Conservation (phyloP, 2,797 vertebrate genomes). For the Macropus fuliginosus region DNA sequence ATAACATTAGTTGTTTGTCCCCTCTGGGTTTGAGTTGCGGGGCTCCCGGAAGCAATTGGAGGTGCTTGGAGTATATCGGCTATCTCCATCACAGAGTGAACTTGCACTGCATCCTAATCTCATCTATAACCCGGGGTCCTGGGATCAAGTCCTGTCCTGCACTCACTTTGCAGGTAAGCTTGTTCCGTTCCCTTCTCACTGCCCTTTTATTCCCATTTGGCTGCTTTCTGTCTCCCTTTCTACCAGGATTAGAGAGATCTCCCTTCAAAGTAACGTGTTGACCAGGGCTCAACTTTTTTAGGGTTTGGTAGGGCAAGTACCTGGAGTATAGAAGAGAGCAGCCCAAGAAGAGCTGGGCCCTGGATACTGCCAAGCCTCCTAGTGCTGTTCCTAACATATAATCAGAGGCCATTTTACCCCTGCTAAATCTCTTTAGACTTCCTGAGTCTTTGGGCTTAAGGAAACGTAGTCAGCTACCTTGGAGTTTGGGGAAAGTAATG, state of each 20-base stretch:
- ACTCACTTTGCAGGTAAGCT: slow-evolving; percentile 56
- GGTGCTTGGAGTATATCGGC: slow-evolving; percentile 34
- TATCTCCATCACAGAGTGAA: slow-evolving; percentile 25
- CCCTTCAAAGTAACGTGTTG: not conserved
- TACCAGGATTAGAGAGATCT: not conserved
- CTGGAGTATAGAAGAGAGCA: not conserved
- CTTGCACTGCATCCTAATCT: not conserved
- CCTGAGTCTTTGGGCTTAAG: not conserved
- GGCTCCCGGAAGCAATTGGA: slow-evolving; percentile 61
- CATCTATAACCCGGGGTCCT: not conserved
- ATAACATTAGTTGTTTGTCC: slow-evolving; percentile 68
- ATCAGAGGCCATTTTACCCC: not conserved
- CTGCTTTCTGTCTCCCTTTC: not conserved
- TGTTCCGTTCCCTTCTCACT: not conserved
- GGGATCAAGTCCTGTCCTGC: slow-evolving; percentile 47
- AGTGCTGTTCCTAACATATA: not conserved
- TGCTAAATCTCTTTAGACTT: not conserved
- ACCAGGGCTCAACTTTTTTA: not conserved
- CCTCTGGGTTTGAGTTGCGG: slow-evolving; percentile 50
- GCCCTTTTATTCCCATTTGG: not conserved
- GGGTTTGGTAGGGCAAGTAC: not conserved
- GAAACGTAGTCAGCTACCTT: not conserved
- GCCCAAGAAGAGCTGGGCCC: not conserved
- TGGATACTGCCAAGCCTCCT: not conserved
- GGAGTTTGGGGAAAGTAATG: not conserved